Conservation (phyloP, 2,888 invertebrate genomes). For the Philereme transversata region DNA sequence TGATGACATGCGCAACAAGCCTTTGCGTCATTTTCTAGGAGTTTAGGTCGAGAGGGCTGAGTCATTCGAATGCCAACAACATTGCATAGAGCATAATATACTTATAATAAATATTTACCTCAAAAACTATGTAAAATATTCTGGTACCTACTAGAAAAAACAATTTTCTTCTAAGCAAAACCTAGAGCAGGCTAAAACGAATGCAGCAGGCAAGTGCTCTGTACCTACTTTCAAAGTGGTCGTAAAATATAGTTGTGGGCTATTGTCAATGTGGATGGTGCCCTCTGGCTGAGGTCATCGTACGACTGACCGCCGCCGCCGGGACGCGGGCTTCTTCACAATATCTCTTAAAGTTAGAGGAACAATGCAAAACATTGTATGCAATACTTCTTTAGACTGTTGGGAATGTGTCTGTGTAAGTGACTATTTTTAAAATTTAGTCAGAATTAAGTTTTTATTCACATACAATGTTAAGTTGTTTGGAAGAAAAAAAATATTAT, state of each 20-base stretch:
- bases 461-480: no score
- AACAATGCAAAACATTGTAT: slow-evolving; percentile 32
- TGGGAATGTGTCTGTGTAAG: slow-evolving; percentile 16
- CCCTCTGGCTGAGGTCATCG: slow-evolving; percentile 65
- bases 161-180: not conserved
- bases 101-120: not conserved
- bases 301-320: slow-evolving; percentile 55
- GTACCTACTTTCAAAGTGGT: slow-evolving; percentile 27
- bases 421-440: slow-evolving; percentile 6
- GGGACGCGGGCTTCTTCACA: slow-evolving; percentile 34
- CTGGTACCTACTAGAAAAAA: no score
- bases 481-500: no score
- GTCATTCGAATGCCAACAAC: slow-evolving; percentile 14
- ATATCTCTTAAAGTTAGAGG: slow-evolving; percentile 41
- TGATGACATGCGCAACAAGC: slow-evolving; percentile 1
- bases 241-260: slow-evolving; percentile 48
- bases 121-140: not conserved
- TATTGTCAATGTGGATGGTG: slow-evolving; percentile 54
- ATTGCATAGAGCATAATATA: slow-evolving; percentile 2
- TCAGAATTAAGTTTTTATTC: no score
- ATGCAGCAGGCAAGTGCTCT: slow-evolving; percentile 4
- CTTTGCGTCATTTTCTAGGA: slow-evolving; percentile 21
- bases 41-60: slow-evolving; percentile 9
- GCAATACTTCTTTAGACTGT: slow-evolving; percentile 15
- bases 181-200: not conserved